Conservation (phyloP, 2,113 vertebrate genomes). For the Phalacrocorax brasilianus region DNA sequence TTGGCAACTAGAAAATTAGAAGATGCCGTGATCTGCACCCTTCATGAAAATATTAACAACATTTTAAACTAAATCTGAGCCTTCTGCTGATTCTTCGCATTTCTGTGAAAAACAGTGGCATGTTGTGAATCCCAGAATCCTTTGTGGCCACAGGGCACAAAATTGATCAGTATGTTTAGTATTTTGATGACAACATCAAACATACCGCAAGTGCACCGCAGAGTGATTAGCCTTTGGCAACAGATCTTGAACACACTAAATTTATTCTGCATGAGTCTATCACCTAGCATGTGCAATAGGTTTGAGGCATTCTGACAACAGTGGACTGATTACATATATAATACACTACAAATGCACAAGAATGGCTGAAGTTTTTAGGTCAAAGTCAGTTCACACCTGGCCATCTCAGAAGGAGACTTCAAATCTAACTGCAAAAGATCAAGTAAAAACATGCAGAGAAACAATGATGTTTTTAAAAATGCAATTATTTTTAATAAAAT, state of each 20-base stretch:
- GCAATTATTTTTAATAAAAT: not conserved
- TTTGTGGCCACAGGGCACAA: not conserved
- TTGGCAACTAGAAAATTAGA: not conserved
- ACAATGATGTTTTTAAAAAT: not conserved
- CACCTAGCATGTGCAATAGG: not conserved
- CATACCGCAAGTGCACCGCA: not conserved
- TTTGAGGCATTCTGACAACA: not conserved
- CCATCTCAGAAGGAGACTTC: not conserved
- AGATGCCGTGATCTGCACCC: not conserved
- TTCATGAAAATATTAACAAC: slow-evolving; percentile 5
- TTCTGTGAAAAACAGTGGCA: slow-evolving; percentile 20
- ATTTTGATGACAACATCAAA: slow-evolving; percentile 26
- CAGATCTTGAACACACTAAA: not conserved
- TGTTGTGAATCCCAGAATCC: slow-evolving; percentile 2
- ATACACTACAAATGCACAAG: not conserved
- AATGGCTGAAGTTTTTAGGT: not conserved
- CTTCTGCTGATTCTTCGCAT: not conserved
- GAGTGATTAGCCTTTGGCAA: slow-evolving; percentile 4
- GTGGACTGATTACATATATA: not conserved
- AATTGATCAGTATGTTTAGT: not conserved
- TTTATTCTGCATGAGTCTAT: not conserved
- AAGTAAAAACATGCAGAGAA: not conserved
- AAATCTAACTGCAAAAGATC: not conserved
- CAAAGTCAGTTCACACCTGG: not conserved
- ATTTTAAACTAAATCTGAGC: not conserved